Evolutionary conservation across 2,113 vertebrate species (phyloP).

Genomic region (Cairina moschata): DNA sequence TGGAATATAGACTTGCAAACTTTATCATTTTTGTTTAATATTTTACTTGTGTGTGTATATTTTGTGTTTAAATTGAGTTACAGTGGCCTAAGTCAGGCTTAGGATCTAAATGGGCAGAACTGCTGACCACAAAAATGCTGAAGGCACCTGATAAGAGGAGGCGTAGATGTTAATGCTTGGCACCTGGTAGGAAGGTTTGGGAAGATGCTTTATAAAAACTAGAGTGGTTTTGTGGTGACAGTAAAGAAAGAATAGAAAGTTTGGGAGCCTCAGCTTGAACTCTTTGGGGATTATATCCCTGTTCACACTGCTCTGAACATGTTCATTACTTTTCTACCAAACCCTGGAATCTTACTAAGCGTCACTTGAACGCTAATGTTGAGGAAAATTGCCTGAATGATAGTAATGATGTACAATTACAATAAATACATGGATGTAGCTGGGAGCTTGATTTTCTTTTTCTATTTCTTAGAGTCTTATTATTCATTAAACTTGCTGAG

Average conservation of each 20-base stretch:
- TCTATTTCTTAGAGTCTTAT: not conserved
- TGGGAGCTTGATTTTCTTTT: not conserved
- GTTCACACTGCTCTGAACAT: not conserved
- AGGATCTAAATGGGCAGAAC: not conserved
- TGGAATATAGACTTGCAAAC: not conserved
- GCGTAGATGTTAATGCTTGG: not conserved
- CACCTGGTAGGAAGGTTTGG: not conserved
- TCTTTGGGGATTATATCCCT: not conserved
- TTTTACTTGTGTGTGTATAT: too few relatives aligned
- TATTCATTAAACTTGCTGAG: not conserved
- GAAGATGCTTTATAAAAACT: not conserved
- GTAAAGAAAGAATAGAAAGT: not conserved
- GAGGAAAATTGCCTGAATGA: not conserved
- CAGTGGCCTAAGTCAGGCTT: not conserved
- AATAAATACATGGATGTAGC: not conserved
- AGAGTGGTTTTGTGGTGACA: not conserved
- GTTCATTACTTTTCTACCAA: not conserved
- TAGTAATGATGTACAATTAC: not conserved
- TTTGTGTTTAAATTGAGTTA: not conserved
- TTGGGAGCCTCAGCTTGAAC: not conserved
- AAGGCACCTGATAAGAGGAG: not conserved
- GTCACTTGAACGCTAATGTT: not conserved
- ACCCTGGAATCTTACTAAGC: not conserved
- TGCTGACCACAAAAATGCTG: not conserved
- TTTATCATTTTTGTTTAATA: not conserved